Evolutionary conservation across 2,797 vertebrate genomes (phyloP).

Genomic region (Delichon dasypus): DNA sequence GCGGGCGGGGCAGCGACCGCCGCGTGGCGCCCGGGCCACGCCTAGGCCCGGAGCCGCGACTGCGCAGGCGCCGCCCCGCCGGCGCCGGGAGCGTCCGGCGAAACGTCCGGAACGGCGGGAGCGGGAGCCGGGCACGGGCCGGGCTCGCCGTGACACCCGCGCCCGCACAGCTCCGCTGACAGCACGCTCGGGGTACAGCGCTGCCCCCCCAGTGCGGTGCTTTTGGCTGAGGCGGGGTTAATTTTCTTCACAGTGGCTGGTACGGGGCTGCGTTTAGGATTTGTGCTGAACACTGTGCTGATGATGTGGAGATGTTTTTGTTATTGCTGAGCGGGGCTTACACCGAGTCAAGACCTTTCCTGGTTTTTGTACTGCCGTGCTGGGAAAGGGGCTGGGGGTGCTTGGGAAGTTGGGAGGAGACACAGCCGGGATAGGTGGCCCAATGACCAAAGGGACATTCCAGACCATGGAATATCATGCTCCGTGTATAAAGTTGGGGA

Average conservation of each 20-base stretch:
- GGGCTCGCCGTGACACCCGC: fast-evolving
- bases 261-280: neutral
- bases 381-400: neutral
- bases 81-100: fast-evolving
- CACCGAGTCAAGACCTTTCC: too few species aligned
- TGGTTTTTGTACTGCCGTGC: neutral
- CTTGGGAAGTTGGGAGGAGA: neutral
- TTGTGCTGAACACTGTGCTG: neutral
- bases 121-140: fast-evolving
- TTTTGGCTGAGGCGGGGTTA: neutral
- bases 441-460: neutral
- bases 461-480: neutral
- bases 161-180: neutral
- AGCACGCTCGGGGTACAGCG: fast-evolving
- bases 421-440: neutral
- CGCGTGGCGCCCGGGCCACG: neutral
- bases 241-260: neutral
- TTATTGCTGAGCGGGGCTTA: neutral
- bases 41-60: neutral
- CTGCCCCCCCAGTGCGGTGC: neutral
- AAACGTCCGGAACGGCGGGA: neutral
- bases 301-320: neutral
- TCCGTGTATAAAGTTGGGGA: fast-evolving
- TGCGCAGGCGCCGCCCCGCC: neutral
- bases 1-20: fast-evolving